Evolutionary conservation across 2,888 invertebrate genomes (phyloP).

Genomic region (Papilio elwesi): DNA sequence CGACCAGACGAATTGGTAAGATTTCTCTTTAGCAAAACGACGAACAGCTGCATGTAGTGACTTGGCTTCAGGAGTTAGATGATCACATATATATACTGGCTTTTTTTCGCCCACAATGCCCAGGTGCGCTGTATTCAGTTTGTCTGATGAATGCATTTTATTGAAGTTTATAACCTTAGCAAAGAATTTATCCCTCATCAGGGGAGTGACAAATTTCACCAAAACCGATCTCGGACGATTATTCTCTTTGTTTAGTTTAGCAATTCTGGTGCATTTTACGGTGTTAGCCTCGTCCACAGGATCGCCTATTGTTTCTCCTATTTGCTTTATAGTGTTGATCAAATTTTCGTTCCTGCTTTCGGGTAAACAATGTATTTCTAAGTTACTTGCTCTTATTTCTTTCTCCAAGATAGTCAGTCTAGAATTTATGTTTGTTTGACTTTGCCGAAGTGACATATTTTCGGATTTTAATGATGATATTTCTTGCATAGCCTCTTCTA

Average conservation of each 20-base stretch:
- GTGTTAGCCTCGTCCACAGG: background rate
- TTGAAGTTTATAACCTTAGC: background rate
- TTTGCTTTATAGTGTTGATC: background rate
- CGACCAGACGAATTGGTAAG: background rate
- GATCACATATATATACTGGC: no score
- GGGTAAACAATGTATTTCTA: background rate
- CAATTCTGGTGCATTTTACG: background rate
- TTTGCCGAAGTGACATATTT: background rate
- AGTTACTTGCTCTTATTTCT: slow-evolving; percentile 1
- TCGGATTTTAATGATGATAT: background rate
- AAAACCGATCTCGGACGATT: background rate
- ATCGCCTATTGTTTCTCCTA: background rate
- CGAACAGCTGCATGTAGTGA: no score
- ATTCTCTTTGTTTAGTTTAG: background rate
- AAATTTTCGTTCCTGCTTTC: background rate
- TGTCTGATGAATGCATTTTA: no score
- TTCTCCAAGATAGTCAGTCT: background rate
- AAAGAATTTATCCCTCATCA: background rate
- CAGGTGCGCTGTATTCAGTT: no score
- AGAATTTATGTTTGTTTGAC: background rate
- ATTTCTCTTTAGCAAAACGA: background rate
- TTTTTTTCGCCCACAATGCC: no score
- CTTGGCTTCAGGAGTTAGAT: no score
- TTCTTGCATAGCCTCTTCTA: background rate
- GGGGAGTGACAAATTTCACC: background rate